Evolutionary conservation across 2,113 vertebrate species (phyloP), one percentile per base, ranked within the genome.

Genomic region (Trematomus loennbergii): DNA sequence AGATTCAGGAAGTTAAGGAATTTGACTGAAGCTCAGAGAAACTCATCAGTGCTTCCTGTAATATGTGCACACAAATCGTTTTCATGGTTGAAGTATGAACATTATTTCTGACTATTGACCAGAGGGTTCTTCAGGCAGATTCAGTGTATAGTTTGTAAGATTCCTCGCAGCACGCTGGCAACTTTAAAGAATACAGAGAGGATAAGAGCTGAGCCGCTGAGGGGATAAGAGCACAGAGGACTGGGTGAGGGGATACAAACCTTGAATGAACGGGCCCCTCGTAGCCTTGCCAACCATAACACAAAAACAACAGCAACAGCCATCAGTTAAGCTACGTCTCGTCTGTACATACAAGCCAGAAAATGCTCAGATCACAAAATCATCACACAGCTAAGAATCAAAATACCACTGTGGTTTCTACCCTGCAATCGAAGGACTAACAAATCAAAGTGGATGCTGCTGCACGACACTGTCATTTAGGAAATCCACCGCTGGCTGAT

Each of bases 381-480:
- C 45, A 20, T 70, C 43, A 57, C 72, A 74, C 65, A 64, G 63
- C 22, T 36, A 15, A 73, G 82, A 59, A 63, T 68, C 46, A 43
- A 72, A 85, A 86, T 84, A 58, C 29, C 20, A 40, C 74, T 85
- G 54, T 5, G 3, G 9, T 53, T 88, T 72, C 80, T 75, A 83
- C 77, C 80, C 84, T 88, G 52, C 81, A 92, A 91, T n/a, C 81
- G 86, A 70, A 73, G 53, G 70, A 58, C 65, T 20, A 57, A n/a
- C 77, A 71, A 75, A 88, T 90, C 83, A 88, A 92, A 91, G 89
- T 84, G 63, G 52, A 54, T 54, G 43, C 78, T 83, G 2, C 36
- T 22, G 63, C 67, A 12, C 45, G 12, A 48, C 71, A 78, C 81
- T 66, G 64, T 75, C 70, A 88, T 88, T 85, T 82, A 87, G 46